These are phyloP conservation scores for Acanthurus leucopareius DNA, from an alignment of 2,797 vertebrate species.

Conservation along the genomic window DNA sequence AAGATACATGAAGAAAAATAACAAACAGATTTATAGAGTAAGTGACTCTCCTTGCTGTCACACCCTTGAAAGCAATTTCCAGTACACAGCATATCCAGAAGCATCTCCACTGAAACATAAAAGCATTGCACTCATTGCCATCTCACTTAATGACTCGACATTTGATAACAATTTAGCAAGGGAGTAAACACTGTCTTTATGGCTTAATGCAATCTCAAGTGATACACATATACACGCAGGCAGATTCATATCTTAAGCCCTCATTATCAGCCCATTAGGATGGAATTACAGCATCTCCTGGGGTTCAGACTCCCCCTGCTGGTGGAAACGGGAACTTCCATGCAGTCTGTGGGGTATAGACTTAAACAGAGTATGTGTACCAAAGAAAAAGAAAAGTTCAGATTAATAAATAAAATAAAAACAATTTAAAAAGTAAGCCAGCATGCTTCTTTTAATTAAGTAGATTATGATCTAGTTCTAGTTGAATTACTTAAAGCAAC, in stretches of 20 bases:
- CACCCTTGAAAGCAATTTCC: slow-evolving; percentile 46
- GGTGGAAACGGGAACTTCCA: slow-evolving; percentile 37
- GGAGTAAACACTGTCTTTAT: slow-evolving; percentile 60
- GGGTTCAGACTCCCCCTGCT: slow-evolving; percentile 70
- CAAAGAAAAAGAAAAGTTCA: slow-evolving; percentile 20
- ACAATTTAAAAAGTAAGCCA: background rate
- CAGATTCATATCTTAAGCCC: slow-evolving; percentile 51
- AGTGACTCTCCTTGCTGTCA: slow-evolving; percentile 16
- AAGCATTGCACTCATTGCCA: slow-evolving; percentile 40
- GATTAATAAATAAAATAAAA: background rate
- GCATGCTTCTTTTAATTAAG: background rate
- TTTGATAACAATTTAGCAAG: slow-evolving; percentile 55
- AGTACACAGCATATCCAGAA: slow-evolving; percentile 35
- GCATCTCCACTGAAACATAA: slow-evolving; percentile 56
- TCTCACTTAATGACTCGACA: slow-evolving; percentile 62
- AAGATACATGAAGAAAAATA: slow-evolving; percentile 3
- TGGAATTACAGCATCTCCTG: slow-evolving; percentile 31
- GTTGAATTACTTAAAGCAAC: background rate
- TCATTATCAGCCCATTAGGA: slow-evolving; percentile 53
- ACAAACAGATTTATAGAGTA: slow-evolving; percentile 7
- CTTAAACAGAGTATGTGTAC: background rate
- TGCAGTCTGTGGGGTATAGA: background rate
- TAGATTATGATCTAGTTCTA: background rate
- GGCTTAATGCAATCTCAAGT: slow-evolving; percentile 56
- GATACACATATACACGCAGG: slow-evolving; percentile 21